Percentiles rank a stretch among this genome's conserved stretches.
Evolutionary conservation across 2,113 vertebrate genomes (phyloP).

Genomic region (Scomber colias): DNA sequence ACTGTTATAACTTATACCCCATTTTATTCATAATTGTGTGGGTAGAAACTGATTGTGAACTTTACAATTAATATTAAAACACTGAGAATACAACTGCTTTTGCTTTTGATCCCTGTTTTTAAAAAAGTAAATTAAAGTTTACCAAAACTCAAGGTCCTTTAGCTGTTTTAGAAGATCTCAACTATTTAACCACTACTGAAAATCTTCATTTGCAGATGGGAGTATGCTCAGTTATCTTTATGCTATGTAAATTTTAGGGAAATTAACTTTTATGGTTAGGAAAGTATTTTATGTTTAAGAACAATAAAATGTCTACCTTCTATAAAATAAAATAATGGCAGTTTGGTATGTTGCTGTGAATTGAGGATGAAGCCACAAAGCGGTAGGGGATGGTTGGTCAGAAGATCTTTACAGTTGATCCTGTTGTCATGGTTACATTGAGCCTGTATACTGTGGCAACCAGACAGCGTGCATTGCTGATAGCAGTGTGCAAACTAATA

Average conservation of each 20-base stretch:
- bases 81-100: neutral
- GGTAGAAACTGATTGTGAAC: conserved; percentile 5
- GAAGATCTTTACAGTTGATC: conserved; percentile 51
- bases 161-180: neutral
- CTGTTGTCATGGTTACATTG: conserved; percentile 76
- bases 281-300: neutral
- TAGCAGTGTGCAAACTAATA: conserved; percentile 20
- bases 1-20: neutral
- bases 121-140: neutral
- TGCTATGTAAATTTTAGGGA: neutral
- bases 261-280: neutral
- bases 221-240: neutral
- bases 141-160: neutral
- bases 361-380: neutral
- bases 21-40: neutral
- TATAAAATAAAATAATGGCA: conserved; percentile 5
- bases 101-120: neutral
- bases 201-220: neutral
- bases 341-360: neutral
- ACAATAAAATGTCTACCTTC: neutral
- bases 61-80: neutral
- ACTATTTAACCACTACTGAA: neutral
- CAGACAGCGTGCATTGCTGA: conserved; percentile 29
- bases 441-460: conserved; percentile 46
- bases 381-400: neutral